Evolutionary conservation across 2,797 vertebrate species (phyloP), one percentile per base, ranked within the genome.

Genomic region (Neopelma chrysocephalum): DNA sequence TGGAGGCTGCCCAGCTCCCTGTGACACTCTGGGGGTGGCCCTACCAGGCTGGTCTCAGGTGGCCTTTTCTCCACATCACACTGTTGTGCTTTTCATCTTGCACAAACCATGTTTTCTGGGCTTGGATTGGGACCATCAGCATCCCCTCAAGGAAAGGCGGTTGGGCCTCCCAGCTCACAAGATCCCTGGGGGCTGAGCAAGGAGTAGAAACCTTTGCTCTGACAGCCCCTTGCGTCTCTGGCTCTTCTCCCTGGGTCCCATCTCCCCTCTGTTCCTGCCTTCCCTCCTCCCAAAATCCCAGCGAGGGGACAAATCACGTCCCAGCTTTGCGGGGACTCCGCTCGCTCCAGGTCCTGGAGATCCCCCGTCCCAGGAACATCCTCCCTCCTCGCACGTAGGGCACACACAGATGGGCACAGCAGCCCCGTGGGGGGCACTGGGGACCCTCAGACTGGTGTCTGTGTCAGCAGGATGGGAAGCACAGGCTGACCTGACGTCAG

Each of bases 271-370:
- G 38, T 57, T 85, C 11, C 40, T 56, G 73, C 14, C 16, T 81
- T 43, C 36, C 7, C 12, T 79, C 38, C 22, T 53, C 79, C 80
- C 34, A 3, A 22, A 53, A 10, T 3, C 6, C 64, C 1, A 4
- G 10, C 0, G 10, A 82, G 62, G 53, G 0, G 4, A 42, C 42
- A 2, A 5, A 0, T 5, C 61, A 12, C 0, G 1, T 82, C 47
- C 22, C 56, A 5, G 54, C 27, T 45, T 47, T 4, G 29, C 65
- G 6, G 15, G 57, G 40, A 6, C 79, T 31, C 36, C 2, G 23
- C 64, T 76, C 2, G 2, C 40, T 51, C 34, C 22, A 3, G 19
- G 13, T 13, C 57, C 45, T 7, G 54, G 57, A 78, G 64, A 62
- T 60, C 6, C 6, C 78, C 15, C 19, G 3, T 56, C 51, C 48